Evolutionary conservation across 2,113 vertebrate genomes (phyloP).

Genomic region (Tachycineta bicolor): DNA sequence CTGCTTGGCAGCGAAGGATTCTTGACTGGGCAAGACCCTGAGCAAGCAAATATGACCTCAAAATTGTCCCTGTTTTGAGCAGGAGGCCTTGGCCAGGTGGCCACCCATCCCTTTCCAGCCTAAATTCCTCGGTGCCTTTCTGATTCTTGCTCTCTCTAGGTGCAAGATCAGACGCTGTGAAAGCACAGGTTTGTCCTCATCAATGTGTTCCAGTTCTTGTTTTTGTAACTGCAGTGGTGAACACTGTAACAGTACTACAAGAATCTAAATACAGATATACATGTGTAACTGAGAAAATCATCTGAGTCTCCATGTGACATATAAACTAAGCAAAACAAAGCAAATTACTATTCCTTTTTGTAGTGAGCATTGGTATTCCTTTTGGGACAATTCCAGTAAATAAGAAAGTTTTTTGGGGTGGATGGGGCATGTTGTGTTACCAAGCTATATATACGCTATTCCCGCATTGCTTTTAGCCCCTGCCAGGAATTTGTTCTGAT

Average conservation of each 20-base stretch:
- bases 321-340: not conserved
- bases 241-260: not conserved
- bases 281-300: not conserved
- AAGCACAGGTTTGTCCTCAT: not conserved
- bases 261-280: not conserved
- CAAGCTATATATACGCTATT: not conserved
- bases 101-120: not conserved
- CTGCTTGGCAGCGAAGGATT: not conserved
- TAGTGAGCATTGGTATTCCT: not conserved
- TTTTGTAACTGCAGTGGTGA: not conserved
- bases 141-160: not conserved
- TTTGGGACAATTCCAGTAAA: not conserved
- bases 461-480: not conserved
- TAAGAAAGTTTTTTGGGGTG: not conserved
- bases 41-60: not conserved
- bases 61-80: not conserved
- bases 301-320: not conserved
- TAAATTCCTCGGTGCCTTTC: not conserved
- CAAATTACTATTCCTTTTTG: not conserved
- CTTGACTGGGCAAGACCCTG: not conserved
- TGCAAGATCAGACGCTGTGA: not conserved
- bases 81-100: not conserved
- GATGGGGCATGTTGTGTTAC: fast-evolving
- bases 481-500: not conserved
- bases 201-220: fast-evolving